Evolutionary conservation across 2,888 invertebrate species (phyloP), one percentile per base, ranked within the genome.

Genomic region (Epinotia brunnichana): DNA sequence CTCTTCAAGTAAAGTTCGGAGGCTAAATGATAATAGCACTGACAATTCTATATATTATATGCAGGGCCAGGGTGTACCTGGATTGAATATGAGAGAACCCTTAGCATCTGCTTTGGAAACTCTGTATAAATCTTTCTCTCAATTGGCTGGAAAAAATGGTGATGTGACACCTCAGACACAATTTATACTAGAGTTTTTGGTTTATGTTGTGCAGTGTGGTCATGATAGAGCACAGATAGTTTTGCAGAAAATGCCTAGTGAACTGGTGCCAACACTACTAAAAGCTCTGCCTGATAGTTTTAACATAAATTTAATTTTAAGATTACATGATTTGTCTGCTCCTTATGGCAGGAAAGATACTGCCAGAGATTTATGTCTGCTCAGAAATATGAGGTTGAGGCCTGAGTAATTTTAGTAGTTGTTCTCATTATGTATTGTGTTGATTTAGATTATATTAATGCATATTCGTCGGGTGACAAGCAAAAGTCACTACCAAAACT

Each of bases 301-400:
- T 82, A 95, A 95, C 75, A 96, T 96, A 75, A 95, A 95, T 76
- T 91, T 97, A 69, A 93, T 97, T 74, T 90, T 97, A 63, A 94
- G 96, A 82, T 90, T 97, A 74, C 97, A 98, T 86, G 98, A 98
- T 88, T 94, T 98, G 62, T 94, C 95, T 64, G 95, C 95, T 21
- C 88, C 94, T 21, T 94, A 95, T 69, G 98, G 98, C 1, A 94
- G 98, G 70, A 97, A 97, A 84, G 95, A 97, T 73, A 97, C 97
- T 69, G 97, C 98, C 0, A 95, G 97, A 81, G 98, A 98, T 87
- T 92, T 98, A 73, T 98, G 98, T 86, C 95, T 98, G 82, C 94
- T 97, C 81, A 94, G 97, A 76, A 97, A 97, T 89, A 96, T 97
- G 93, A 94, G 95, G 79, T 90, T 97, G 44, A 94, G 95, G 81